phyloP scores from a whole-genome alignment of 2,888 invertebrate genomes.

The Lamellibrachia satsuma region DNA sequence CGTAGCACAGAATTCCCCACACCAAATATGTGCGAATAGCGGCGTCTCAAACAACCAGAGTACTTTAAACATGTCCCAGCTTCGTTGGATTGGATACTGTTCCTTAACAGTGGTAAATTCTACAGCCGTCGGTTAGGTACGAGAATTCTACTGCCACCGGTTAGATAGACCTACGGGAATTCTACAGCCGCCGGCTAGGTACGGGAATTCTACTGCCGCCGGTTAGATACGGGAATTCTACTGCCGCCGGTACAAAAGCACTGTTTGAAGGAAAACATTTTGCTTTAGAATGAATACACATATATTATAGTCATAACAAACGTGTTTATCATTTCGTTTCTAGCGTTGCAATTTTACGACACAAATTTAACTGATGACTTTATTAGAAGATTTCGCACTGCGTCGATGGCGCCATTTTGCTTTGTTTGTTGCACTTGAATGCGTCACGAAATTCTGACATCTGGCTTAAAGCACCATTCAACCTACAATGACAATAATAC shows the following conservation, averaged over 20 bases:
- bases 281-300: neutral
- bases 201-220: no score
- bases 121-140: no score
- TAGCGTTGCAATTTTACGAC: neutral
- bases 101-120: no score
- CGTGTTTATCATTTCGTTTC: neutral
- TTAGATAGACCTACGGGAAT: no score
- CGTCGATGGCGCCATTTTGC: neutral
- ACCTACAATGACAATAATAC: constrained; percentile 17
- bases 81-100: no score
- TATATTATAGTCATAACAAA: neutral
- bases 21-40: no score
- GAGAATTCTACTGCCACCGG: no score
- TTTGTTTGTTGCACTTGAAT: constrained; percentile 19
- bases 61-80: no score
- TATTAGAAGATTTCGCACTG: neutral
- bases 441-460: constrained; percentile 30
- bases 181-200: no score
- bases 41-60: no score
- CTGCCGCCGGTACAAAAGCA: neutral
- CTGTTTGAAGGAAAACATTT: neutral
- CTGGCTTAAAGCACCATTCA: constrained; percentile 30
- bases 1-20: no score
- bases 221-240: neutral
- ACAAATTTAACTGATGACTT: neutral